phyloP scores from a whole-genome alignment of 2,888 invertebrate genomes.

The Philaethria dido region DNA sequence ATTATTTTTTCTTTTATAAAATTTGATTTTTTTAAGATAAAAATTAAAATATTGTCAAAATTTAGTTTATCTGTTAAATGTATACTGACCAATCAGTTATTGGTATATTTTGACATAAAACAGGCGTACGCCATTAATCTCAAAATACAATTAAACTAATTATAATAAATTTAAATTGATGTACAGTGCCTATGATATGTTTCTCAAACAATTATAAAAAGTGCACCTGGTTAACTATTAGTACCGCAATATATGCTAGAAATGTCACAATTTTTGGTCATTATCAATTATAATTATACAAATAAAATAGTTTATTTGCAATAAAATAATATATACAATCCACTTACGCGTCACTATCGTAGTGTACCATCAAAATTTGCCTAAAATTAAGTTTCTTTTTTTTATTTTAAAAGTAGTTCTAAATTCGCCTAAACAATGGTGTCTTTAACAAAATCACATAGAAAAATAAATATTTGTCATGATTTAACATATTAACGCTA shows the following conservation, averaged over 20 bases:
- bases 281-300: slow-evolving; percentile 33
- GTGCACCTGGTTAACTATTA: slow-evolving; percentile 33
- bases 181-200: slow-evolving; percentile 41
- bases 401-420: neutral
- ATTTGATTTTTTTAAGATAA: slow-evolving; percentile 12
- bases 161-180: slow-evolving; percentile 23
- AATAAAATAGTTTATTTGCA: slow-evolving; percentile 40
- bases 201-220: slow-evolving; percentile 32
- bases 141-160: slow-evolving; percentile 22
- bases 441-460: slow-evolving; percentile 47
- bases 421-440: slow-evolving; percentile 3
- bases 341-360: slow-evolving; percentile 49
- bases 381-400: slow-evolving; percentile 39
- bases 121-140: slow-evolving; percentile 25
- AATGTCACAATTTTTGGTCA: slow-evolving; percentile 35
- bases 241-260: slow-evolving; percentile 27
- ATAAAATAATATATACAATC: slow-evolving; percentile 56
- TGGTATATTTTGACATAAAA: neutral
- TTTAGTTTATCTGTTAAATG: neutral
- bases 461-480: slow-evolving; percentile 80
- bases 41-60: slow-evolving; percentile 20
- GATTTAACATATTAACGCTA: slow-evolving; percentile 71
- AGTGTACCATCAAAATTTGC: slow-evolving; percentile 46
- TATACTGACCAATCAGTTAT: slow-evolving; percentile 19
- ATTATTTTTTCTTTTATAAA: slow-evolving; percentile 3